Evolutionary conservation across 2,797 vertebrate species (phyloP), one percentile per base, ranked within the genome.

Genomic region (Enteromius trimaculatus): DNA sequence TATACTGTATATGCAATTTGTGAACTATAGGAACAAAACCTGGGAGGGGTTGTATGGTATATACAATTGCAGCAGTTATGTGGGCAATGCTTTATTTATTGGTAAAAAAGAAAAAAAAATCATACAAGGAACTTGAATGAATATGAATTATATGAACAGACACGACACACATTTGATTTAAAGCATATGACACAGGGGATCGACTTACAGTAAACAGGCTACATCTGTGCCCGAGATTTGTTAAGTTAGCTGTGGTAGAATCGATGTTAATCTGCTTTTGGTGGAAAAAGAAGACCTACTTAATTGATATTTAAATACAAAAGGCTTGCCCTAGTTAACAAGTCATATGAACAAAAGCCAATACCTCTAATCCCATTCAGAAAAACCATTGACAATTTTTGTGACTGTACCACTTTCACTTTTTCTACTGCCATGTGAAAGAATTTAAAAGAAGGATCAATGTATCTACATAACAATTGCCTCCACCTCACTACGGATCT

Each of bases 391-490:
- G 55, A 51, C 47, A 47, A 26, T 84, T 71, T 72, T n/a, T 49
- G 66, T 4, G 53, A 44, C 17, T 17, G 4, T 23, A 62, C 14
- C 4, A 7, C n/a, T 62, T 78, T n/a, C 2, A 58, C 11, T 16
- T 80, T 78, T 49, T 77, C 11, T 42, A 66, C 51, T 62, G 29
- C 53, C 14, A 60, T 19, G 65, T 19, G 9, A 23, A 34, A 29
- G 42, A 51, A 72, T 71, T 71, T 34, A 5, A 42, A 79, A 78
- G 14, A 77, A 77, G 51, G 21, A 74, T 37, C 16, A 34, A 23
- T 39, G 64, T 31, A 77, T 80, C 77, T 42, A 72, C 51, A 58
- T 53, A 65, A 86, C 47, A 64, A 81, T 60, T 31, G 65, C 19
- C 58, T 77, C 53, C 77, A 81, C 72, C 72, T 81, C 66, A 72